A percentile compares a stretch with the other conserved stretches of the same genome.
These are phyloP conservation scores for Brienomyrus brachyistius DNA, from an alignment of 2,113 vertebrate species.

Conservation along the genomic window DNA sequence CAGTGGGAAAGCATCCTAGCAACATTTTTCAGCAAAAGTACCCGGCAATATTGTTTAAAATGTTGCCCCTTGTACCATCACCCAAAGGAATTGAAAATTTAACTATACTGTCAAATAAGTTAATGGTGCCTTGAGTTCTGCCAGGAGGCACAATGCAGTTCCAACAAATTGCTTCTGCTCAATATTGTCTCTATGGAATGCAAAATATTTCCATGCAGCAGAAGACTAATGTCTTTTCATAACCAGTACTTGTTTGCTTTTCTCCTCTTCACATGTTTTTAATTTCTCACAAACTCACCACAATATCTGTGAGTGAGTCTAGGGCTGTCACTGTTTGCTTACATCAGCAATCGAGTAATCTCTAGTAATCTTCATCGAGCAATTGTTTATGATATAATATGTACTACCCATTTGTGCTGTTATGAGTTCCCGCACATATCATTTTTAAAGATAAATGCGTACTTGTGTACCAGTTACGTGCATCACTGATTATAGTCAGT, in stretches of 20 bases:
- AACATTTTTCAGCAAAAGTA: neutral
- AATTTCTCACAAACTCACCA: neutral
- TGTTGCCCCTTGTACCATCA: neutral
- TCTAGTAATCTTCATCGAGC: neutral
- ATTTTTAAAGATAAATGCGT: no score
- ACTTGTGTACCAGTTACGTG: no score
- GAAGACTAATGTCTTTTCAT: no score
- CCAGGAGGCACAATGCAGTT: neutral
- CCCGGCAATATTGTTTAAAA: no score
- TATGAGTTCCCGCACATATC: no score
- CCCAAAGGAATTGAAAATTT: neutral
- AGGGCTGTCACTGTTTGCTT: neutral
- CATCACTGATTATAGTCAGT: no score
- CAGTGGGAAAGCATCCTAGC: neutral
- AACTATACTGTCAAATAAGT: neutral
- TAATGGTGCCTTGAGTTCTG: neutral
- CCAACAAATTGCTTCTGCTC: neutral
- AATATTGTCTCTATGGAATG: neutral
- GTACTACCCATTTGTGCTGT: neutral
- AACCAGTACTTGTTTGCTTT: neutral
- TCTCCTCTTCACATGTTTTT: neutral
- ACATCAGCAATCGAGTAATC: neutral
- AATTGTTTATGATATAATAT: neutral
- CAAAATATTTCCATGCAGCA: neutral
- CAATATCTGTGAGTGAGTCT: neutral